Conservation (phyloP, 1,140 invertebrate species). For the Microplitis mediator region DNA sequence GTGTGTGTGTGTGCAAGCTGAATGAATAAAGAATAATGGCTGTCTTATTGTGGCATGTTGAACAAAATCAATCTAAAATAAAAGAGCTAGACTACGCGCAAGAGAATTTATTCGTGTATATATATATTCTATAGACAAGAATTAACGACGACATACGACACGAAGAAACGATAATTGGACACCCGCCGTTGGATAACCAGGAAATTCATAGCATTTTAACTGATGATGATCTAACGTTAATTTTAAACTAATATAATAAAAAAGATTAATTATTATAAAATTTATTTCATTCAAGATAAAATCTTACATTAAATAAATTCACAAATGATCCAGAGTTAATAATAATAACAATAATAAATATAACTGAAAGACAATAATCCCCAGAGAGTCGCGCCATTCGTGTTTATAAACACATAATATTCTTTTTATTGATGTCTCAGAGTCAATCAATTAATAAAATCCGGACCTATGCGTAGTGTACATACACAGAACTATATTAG, state of each 20-base stretch:
- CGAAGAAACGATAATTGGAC: conserved; percentile 44
- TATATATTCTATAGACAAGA: conserved; percentile 19
- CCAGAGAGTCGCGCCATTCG: conserved; percentile 14
- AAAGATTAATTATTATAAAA: no score
- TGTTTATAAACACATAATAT: not conserved
- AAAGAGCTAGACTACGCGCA: not conserved
- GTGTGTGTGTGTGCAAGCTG: no score
- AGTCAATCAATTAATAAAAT: not conserved
- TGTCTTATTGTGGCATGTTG: conserved; percentile 29
- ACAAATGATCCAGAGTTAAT: not conserved
- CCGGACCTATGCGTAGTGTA: no score
- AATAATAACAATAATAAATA: not conserved
- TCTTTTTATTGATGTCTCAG: not conserved
- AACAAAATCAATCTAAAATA: conserved; percentile 31
- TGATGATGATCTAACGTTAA: not conserved
- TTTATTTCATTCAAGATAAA: no score
- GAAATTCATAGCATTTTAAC: not conserved
- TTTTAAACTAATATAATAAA: no score
- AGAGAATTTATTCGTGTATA: not conserved
- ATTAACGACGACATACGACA: conserved; percentile 42
- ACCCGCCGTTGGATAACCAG: not conserved
- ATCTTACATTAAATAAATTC: no score
- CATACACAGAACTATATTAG: no score
- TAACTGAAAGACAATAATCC: not conserved
- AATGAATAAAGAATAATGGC: conserved; percentile 28